Evolutionary conservation across 2,797 vertebrate genomes (phyloP).

Genomic region (Onychomys torridus): DNA sequence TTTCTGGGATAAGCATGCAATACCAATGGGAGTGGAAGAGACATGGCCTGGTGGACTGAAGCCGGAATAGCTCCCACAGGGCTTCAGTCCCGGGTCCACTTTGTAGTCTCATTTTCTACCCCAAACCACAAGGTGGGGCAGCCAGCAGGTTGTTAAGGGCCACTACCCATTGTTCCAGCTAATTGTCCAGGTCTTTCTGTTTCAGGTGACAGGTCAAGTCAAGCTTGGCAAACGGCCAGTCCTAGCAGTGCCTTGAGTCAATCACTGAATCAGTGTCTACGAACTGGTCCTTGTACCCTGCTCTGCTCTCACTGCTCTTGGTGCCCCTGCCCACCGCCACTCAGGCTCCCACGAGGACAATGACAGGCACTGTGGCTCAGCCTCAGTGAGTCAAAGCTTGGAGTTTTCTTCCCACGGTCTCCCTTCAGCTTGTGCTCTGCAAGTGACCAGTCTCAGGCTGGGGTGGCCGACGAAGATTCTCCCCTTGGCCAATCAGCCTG

Average conservation of each 20-base stretch:
- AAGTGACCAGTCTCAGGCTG: background rate
- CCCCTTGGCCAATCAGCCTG: background rate
- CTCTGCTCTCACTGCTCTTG: background rate
- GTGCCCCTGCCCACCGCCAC: background rate
- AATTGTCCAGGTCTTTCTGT: background rate
- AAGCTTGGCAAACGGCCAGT: background rate
- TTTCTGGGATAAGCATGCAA: background rate
- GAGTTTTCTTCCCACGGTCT: background rate
- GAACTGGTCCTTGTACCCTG: background rate
- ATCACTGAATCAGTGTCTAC: background rate
- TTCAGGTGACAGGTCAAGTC: background rate
- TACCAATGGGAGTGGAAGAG: background rate
- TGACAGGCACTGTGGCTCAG: too few relatives aligned
- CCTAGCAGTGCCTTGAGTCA: background rate
- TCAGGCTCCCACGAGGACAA: background rate
- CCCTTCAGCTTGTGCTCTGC: background rate
- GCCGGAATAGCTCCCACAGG: background rate
- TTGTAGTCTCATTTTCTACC: background rate
- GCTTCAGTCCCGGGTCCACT: background rate
- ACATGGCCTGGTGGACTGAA: background rate
- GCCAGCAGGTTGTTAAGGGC: background rate
- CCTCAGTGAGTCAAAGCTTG: background rate
- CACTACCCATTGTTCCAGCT: background rate
- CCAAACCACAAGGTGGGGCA: background rate
- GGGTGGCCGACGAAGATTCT: background rate